A percentile compares a stretch with the other conserved stretches of the same genome.
Conservation (phyloP, 2,113 vertebrate genomes). For the Gymnorhina tibicen region DNA sequence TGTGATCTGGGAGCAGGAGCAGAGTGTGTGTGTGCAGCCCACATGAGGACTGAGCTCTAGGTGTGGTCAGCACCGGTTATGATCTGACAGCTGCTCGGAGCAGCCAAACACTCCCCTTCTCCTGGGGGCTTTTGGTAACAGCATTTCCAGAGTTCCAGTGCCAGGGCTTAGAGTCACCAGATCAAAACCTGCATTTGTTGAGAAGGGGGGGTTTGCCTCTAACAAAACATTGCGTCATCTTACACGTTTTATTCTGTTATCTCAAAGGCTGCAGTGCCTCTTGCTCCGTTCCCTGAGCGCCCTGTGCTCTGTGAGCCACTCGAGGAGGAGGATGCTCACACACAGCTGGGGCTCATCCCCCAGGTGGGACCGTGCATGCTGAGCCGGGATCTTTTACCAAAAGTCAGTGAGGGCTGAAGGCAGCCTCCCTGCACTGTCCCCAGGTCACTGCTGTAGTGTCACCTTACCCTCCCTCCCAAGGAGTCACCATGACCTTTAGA, state of each 20-base stretch:
- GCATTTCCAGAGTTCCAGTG: background rate
- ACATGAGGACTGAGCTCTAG: slow-evolving; percentile 74
- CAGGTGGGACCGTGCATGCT: background rate
- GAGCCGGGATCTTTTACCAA: background rate
- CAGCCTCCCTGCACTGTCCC: background rate
- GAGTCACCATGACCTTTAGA: background rate
- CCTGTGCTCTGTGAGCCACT: background rate
- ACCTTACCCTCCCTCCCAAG: background rate
- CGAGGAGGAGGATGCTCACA: background rate
- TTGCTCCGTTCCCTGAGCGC: background rate
- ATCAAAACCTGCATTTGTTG: background rate
- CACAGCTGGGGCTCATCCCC: background rate
- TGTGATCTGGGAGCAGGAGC: slow-evolving; percentile 9
- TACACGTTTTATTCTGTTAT: background rate
- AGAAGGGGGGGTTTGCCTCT: background rate
- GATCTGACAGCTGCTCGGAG: slow-evolving; percentile 20
- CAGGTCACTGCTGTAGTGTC: background rate
- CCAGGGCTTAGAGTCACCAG: background rate
- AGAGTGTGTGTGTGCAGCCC: slow-evolving; percentile 54
- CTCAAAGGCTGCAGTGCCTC: background rate
- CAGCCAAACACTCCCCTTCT: background rate
- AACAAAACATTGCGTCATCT: background rate
- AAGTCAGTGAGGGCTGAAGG: background rate
- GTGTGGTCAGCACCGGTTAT: slow-evolving; percentile 80
- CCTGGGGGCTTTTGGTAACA: background rate